Conservation (phyloP, 2,888 invertebrate genomes). For the Drosophila borealis region DNA sequence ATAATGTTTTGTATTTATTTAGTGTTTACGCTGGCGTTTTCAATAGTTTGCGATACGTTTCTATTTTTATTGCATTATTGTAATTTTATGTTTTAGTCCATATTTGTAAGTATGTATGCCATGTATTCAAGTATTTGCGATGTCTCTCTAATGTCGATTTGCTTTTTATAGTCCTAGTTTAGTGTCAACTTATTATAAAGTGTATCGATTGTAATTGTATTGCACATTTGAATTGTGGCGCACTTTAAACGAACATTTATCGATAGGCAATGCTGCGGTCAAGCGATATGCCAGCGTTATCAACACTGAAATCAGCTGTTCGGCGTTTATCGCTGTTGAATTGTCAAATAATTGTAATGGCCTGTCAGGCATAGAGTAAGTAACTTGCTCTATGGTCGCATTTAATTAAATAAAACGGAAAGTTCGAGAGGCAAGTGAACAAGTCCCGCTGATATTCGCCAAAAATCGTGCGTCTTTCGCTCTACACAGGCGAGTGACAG, state of each 20-base stretch:
- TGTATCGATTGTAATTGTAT: conserved; percentile 89
- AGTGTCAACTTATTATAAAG: background rate
- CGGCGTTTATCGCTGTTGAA: conserved; percentile 12
- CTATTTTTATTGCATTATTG: conserved; percentile 18
- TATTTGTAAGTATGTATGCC: conserved; percentile 24
- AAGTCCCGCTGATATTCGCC: conserved; percentile 51
- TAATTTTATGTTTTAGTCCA: conserved; percentile 40
- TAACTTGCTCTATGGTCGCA: conserved; percentile 28
- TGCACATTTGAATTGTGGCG: conserved; percentile 9
- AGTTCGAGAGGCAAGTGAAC: conserved; percentile 20
- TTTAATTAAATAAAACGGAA: conserved; percentile 28
- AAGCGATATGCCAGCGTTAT: background rate
- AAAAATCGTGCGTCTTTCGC: conserved; percentile 30
- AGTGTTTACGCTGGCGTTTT: conserved; percentile 33
- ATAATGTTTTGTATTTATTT: conserved; percentile 1
- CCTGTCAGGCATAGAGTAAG: conserved; percentile 22
- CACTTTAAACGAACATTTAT: background rate
- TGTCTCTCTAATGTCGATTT: conserved; percentile 2
- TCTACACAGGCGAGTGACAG: conserved; percentile 27
- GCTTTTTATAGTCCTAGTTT: conserved; percentile 20
- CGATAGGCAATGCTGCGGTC: background rate
- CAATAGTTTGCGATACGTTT: conserved; percentile 8
- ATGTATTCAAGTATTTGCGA: conserved; percentile 16
- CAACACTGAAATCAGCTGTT: conserved; percentile 37
- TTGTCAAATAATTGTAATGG: conserved; percentile 26